These are phyloP conservation scores for Heliangelus exortis DNA, from an alignment of 2,797 vertebrate genomes.

Conservation along the genomic window DNA sequence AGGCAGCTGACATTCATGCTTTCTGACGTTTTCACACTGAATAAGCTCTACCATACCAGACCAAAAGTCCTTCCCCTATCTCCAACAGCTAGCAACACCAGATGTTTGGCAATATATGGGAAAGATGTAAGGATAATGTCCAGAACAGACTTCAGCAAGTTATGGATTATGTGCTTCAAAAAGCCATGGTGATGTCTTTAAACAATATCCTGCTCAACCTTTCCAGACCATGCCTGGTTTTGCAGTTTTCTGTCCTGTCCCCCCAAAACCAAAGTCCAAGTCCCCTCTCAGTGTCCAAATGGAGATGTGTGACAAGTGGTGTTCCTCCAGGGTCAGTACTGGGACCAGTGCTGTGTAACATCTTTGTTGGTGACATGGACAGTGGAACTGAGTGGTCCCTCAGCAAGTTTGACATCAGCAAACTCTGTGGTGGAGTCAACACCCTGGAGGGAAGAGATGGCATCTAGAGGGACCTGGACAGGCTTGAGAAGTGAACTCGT, in stretches of 20 bases:
- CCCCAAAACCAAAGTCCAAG: not conserved
- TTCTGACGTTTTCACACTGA: not conserved
- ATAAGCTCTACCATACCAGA: not conserved
- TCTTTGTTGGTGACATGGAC: too few species aligned
- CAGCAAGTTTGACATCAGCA: too few species aligned
- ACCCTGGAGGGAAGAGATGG: too few species aligned
- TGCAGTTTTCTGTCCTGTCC: not conserved
- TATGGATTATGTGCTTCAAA: not conserved
- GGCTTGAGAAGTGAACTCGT: too few species aligned
- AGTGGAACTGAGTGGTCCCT: too few species aligned
- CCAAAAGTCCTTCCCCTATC: not conserved
- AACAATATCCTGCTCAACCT: not conserved
- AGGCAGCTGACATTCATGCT: not conserved
- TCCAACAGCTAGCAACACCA: not conserved
- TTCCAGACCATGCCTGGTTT: accelerated
- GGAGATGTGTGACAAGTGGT: too few species aligned
- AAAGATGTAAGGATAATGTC: not conserved
- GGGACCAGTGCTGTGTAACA: too few species aligned
- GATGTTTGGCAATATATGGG: not conserved
- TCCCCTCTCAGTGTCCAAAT: too few species aligned
- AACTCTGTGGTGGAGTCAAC: too few species aligned
- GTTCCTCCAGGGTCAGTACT: too few species aligned
- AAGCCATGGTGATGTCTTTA: not conserved
- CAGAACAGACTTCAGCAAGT: not conserved
- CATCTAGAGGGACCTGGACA: too few species aligned